Conservation (phyloP, 2,113 vertebrate genomes). For the Poeciliopsis occidentalis region DNA sequence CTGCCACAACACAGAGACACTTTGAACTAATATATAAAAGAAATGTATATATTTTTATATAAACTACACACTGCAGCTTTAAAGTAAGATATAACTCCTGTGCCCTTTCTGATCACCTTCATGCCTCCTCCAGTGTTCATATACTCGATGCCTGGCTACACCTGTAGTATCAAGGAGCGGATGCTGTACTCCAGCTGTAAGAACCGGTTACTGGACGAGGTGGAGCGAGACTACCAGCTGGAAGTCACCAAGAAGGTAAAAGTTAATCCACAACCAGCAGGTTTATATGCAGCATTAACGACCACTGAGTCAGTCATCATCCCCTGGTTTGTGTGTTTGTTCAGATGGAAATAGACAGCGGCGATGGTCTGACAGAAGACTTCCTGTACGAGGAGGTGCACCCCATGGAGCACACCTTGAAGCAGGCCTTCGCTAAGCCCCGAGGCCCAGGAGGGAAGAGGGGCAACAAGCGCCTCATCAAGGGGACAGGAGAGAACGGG, state of each 20-base stretch:
- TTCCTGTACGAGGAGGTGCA: conserved; percentile 98
- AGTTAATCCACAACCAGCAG: not conserved
- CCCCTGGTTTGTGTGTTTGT: conserved; percentile 11
- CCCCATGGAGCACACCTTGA: conserved; percentile 94
- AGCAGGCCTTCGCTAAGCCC: conserved; percentile 95
- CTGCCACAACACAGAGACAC: too few relatives aligned
- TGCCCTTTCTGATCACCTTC: not conserved
- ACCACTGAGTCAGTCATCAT: not conserved
- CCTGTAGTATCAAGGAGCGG: conserved; percentile 96
- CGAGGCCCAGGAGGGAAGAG: conserved; percentile 94
- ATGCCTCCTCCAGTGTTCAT: conserved; percentile 88
- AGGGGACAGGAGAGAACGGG: conserved; percentile 88
- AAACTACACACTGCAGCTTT: too few relatives aligned
- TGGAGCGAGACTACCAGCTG: conserved; percentile 92
- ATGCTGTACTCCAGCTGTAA: conserved; percentile 99
- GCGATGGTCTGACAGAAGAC: conserved; percentile 90
- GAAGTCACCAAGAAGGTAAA: conserved; percentile 95
- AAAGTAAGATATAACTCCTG: not conserved
- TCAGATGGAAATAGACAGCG: conserved; percentile 94
- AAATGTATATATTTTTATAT: too few relatives aligned
- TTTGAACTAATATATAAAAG: too few relatives aligned
- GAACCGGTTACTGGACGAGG: conserved; percentile 92
- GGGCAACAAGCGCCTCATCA: conserved; percentile 95
- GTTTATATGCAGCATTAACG: not conserved
- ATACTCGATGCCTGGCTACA: conserved; percentile 99